Base-by-base conservation (phyloP, 2,113 vertebrate species). In the Erythrocercus mccallii region DNA sequence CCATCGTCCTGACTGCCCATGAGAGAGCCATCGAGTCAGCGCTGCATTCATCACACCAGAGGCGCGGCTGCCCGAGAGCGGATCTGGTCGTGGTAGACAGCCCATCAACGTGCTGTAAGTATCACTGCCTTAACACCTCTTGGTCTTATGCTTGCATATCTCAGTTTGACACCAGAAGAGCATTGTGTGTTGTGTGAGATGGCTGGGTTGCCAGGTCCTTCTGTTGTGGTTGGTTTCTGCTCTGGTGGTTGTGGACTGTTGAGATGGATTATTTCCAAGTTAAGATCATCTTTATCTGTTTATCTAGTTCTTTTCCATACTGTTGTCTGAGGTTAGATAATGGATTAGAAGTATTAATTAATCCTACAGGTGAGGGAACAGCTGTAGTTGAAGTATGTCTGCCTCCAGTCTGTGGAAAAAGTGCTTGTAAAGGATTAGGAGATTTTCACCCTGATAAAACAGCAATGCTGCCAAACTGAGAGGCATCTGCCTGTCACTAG, bases 61-160 rank as follows among this genome's bases (percentile, higher is more conserved):
- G 95, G 50, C 96, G 28, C 30, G 1, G 86, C 97, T 97, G 96
- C 91, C 88, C 37, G 28, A 93, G 96, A 96, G 96, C 71, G 1
- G 94, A 96, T 73, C 90, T 97, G 95, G 94, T 97, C 5, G 42
- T 94, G 95, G 97, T 83, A 80, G 97, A 97, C 97, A 98, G 98
- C 95, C 97, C 57, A 1, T 96, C 97, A 12, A 80, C 71, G 12
- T 98, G 97, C 98, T 98, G 98, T 98, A 96, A 98, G 98, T 98
- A 98, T 95, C 85, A 1, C 17, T 91, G 37, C 91, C 89, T 94
- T 92, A 91, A 87, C 92, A 74, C 88, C 90, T 92, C 80, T 80
- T 92, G 95, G 88, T 77, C 81, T 85, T 84, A 40, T 17, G 70
- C 84, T 94, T 92, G 74, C 58, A 4, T 89, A 65, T n/a, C 89